Conservation (phyloP, 2,113 vertebrate species). For the Petromus typicus region DNA sequence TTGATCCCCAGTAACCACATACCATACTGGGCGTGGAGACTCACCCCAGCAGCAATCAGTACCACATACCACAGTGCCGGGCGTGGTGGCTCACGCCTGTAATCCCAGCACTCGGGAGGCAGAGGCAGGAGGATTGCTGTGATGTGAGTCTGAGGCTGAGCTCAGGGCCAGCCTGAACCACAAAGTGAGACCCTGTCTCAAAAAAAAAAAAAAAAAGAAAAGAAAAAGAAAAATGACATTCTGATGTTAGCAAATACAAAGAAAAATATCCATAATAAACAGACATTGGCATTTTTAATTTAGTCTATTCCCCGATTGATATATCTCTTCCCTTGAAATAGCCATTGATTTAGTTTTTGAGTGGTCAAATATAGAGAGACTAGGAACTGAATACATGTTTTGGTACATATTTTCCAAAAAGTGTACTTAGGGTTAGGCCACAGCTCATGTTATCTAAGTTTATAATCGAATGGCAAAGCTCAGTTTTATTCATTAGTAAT, state of each 20-base stretch:
- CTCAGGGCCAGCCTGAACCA: too few species aligned
- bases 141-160: too few species aligned
- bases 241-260: slow-evolving; percentile 3
- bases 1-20: too few species aligned
- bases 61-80: too few species aligned
- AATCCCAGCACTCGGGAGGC: too few species aligned
- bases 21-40: too few species aligned
- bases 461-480: neutral
- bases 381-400: neutral
- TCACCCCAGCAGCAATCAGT: too few species aligned
- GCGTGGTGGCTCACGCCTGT: too few species aligned
- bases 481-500: neutral
- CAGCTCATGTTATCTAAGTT: neutral
- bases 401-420: neutral
- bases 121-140: too few species aligned
- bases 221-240: neutral
- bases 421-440: neutral
- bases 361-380: neutral
- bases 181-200: too few species aligned
- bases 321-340: neutral
- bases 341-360: slow-evolving; percentile 26
- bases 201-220: too few species aligned
- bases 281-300: neutral
- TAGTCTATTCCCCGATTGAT: neutral
- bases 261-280: neutral